These are phyloP conservation scores for Oreochromis tanganicae DNA, from an alignment of 2,113 vertebrate species.

Conservation along the genomic window DNA sequence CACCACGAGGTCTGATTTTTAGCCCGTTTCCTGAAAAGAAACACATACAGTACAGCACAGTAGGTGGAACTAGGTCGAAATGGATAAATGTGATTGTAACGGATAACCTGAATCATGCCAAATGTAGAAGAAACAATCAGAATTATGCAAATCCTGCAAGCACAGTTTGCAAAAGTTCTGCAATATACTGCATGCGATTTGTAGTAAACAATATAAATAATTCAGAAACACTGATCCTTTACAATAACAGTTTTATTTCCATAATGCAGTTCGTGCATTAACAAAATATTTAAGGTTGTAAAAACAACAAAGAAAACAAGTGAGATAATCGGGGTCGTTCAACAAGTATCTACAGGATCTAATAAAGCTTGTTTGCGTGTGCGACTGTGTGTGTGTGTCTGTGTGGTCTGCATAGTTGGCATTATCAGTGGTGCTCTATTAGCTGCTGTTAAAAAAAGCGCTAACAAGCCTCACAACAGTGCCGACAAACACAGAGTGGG, in stretches of 20 bases:
- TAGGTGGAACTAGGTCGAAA: not conserved
- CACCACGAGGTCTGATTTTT: not conserved
- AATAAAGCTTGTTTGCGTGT: not conserved
- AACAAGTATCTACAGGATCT: not conserved
- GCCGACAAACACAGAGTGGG: not conserved
- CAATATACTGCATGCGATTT: not conserved
- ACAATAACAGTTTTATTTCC: not conserved
- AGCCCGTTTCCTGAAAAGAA: accelerated
- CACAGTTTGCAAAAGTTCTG: not conserved
- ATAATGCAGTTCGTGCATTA: not conserved
- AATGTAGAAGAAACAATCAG: not conserved
- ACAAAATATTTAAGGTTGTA: not conserved
- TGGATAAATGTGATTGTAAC: accelerated
- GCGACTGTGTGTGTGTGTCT: not conserved
- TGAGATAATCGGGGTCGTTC: not conserved
- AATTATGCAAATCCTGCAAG: not conserved
- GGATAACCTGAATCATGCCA: not conserved
- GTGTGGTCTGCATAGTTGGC: not conserved
- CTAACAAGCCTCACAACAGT: not conserved
- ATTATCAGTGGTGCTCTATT: not conserved
- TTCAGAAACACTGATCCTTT: not conserved
- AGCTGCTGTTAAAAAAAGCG: not conserved
- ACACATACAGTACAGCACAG: not conserved
- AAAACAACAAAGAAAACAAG: not conserved
- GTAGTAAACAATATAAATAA: not conserved